A percentile compares a stretch with the other conserved stretches of the same genome.
Conservation (phyloP, 2,888 invertebrate species). For the Diplolepis rosae region DNA sequence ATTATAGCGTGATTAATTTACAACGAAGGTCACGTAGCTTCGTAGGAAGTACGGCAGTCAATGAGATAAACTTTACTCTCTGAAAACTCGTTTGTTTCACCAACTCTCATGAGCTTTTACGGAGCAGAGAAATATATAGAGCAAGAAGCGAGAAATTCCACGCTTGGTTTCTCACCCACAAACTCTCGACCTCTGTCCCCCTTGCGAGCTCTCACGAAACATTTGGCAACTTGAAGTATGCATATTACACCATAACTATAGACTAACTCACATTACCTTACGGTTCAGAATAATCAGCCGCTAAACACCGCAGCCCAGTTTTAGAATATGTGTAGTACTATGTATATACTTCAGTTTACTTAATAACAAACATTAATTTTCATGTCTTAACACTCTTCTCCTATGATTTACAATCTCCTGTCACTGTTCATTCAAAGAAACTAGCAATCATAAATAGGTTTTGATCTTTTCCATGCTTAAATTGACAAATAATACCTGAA, state of each 20-base stretch:
- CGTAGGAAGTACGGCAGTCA: not conserved
- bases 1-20: not conserved
- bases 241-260: slow-evolving; percentile 25
- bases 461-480: not conserved
- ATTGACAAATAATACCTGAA: not conserved
- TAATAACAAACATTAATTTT: slow-evolving; percentile 18
- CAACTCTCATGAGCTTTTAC: slow-evolving; percentile 26
- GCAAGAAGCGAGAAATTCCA: slow-evolving; percentile 27
- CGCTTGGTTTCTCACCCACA: slow-evolving; percentile 23
- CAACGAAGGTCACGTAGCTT: slow-evolving; percentile 14
- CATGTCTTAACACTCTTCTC: not conserved
- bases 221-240: slow-evolving; percentile 25
- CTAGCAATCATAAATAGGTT: not conserved
- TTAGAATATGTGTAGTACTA: no score
- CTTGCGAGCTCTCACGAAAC: not conserved
- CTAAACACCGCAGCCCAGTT: slow-evolving; percentile 20
- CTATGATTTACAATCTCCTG: not conserved
- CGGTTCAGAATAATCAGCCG: slow-evolving; percentile 26
- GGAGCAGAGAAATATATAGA: slow-evolving; percentile 24
- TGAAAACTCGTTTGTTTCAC: slow-evolving; percentile 22
- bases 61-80: slow-evolving; percentile 11
- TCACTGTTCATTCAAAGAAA: not conserved
- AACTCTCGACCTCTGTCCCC: not conserved
- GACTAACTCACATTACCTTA: slow-evolving; percentile 24
- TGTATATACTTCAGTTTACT: slow-evolving; percentile 28